Conservation (phyloP, 35 echinoderm and acorn worm genomes). For the Anneissia japonica region DNA sequence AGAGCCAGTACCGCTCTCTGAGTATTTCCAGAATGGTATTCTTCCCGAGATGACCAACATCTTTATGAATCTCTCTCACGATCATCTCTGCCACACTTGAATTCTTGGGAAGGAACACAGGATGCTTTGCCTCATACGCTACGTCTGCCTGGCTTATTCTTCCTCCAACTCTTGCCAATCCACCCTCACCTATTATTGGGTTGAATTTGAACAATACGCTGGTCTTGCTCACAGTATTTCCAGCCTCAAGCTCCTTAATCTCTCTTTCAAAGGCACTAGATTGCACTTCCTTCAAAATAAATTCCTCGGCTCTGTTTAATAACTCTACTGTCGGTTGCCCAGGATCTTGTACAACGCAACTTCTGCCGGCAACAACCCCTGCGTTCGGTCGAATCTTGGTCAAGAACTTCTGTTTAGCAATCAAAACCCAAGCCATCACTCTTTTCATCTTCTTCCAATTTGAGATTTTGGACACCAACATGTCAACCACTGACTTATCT, state of each 20-base stretch:
- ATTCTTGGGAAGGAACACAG: constrained; percentile 16
- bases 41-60: constrained; percentile 19
- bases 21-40: constrained; percentile 15
- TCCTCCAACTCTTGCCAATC: constrained; percentile 17
- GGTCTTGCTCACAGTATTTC: not conserved
- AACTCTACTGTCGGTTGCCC: not conserved
- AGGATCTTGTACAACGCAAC: no score
- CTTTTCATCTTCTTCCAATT: not conserved
- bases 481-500: not conserved
- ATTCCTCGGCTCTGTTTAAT: not conserved
- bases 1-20: constrained; percentile 16
- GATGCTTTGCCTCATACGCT: constrained; percentile 10
- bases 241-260: not conserved
- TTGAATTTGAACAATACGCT: constrained; percentile 9
- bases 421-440: not conserved
- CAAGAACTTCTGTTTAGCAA: not conserved
- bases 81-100: constrained; percentile 7
- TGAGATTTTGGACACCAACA: not conserved
- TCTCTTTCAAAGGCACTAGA: not conserved
- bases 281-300: not conserved
- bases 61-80: constrained; percentile 10
- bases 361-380: no score
- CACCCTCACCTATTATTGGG: not conserved
- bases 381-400: not conserved
- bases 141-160: not conserved